phyloP scores from a whole-genome alignment of 2,113 vertebrate species.

The Pluvianellus socialis region DNA sequence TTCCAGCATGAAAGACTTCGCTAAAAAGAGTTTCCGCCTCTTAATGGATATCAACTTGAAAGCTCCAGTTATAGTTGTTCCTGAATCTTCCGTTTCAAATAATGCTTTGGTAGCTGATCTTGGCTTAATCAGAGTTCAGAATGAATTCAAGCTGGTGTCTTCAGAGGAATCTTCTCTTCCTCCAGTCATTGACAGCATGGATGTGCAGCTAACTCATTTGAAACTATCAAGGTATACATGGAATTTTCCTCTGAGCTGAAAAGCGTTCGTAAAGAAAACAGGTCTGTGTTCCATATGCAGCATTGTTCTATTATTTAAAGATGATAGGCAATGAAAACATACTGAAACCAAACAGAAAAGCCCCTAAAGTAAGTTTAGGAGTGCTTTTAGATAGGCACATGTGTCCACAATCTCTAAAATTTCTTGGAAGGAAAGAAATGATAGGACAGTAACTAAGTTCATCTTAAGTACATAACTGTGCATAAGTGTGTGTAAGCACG shows the following conservation, averaged over 20 bases:
- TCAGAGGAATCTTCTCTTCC: conserved; percentile 77
- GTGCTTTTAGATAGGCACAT: neutral
- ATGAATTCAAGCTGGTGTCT: conserved; percentile 79
- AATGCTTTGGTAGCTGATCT: conserved; percentile 84
- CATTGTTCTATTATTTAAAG: neutral
- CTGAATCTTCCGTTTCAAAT: conserved; percentile 80
- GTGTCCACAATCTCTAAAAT: neutral
- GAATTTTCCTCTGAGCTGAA: neutral
- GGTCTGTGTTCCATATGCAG: neutral
- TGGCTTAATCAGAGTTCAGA: conserved; percentile 83
- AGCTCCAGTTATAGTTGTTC: conserved; percentile 85
- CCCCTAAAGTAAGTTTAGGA: neutral
- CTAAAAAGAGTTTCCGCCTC: conserved; percentile 85
- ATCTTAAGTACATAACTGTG: neutral
- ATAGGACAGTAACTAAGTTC: neutral
- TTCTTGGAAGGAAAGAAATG: neutral
- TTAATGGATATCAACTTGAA: conserved; percentile 83
- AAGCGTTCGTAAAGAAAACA: accelerated
- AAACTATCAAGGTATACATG: conserved; percentile 86
- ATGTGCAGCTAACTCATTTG: conserved; percentile 85
- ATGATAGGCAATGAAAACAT: neutral
- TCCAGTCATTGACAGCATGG: conserved; percentile 87
- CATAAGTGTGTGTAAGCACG: neutral
- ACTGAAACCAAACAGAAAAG: neutral
- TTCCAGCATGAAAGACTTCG: conserved; percentile 85